Evolutionary conservation across 2,888 invertebrate species (phyloP), one percentile per base, ranked within the genome.

Genomic region (Agrotis segetum): DNA sequence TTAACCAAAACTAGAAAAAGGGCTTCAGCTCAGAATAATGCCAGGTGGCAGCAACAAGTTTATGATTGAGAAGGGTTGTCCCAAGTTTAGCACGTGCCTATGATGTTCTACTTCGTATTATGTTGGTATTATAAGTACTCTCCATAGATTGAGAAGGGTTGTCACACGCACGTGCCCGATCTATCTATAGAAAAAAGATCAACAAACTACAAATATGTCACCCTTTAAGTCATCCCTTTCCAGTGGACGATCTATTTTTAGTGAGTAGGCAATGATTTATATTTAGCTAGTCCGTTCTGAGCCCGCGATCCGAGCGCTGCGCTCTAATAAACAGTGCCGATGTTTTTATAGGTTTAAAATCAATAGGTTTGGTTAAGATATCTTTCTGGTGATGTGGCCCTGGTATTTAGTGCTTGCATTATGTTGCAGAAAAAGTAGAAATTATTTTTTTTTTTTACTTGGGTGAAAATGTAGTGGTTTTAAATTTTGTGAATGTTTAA

Each of bases 221-320:
- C 85, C 84, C 84, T 81, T 73, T 34, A 64, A 53, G 55, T 68
- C 84, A 84, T 83, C 84, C 85, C 84, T 84, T 79, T 81, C 67
- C 67, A 77, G 67, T 53, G 69, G 79, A 50, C 67, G 56, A 59
- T 85, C 84, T 84, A 84, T 84, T 84, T 84, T 77, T 47, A 59
- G 74, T 74, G 70, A 67, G 58, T 76, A 60, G 65, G 67, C 65
- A 74, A 83, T 70, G 65, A 77, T 73, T 67, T 84, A 84, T 85
- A 85, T 84, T 85, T 85, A 79, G 82, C 69, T 67, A 71, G 70
- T 79, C 59, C n/a, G 67, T 71, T 67, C 34, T 67, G 75, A 80
- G 79, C n/a, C 58, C 70, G 83, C 83, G 75, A 62, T 55, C 21
- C 34, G 66, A 82, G 21, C 62, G 66, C 74, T 49, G 61, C 60